phyloP scores from a whole-genome alignment of 30 jellyfish, hydroid and myxozoan species.

The Aurelia sp. region DNA sequence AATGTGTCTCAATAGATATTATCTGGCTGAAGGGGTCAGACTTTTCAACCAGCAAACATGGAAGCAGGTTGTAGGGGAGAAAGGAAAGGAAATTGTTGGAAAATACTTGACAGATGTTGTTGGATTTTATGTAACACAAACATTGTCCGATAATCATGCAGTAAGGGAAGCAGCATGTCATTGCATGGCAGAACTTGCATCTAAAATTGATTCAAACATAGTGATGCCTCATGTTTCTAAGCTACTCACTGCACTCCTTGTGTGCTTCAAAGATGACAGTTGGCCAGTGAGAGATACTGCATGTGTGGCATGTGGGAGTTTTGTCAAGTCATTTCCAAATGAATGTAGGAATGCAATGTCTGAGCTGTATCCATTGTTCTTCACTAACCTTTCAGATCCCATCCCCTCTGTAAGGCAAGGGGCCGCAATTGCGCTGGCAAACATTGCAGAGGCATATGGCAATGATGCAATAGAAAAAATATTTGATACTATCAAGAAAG shows the following conservation, averaged over 20 bases:
- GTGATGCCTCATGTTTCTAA: slow-evolving; percentile 80
- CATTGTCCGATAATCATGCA: slow-evolving; percentile 97
- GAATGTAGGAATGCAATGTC: slow-evolving; percentile 72
- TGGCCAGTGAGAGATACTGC: slow-evolving; percentile 99
- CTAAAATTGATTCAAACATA: slow-evolving; percentile 60
- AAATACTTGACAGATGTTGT: slow-evolving; percentile 67
- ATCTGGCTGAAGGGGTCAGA: slow-evolving; percentile 98
- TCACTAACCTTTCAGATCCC: slow-evolving; percentile 90
- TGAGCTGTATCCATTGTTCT: slow-evolving; percentile 87
- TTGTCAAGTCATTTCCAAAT: slow-evolving; percentile 82
- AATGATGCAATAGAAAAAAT: slow-evolving; percentile 66
- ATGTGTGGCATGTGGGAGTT: slow-evolving; percentile 98
- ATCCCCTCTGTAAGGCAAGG: slow-evolving; percentile 99
- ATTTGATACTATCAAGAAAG: slow-evolving; percentile 60
- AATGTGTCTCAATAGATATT: slow-evolving; percentile 94
- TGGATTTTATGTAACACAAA: slow-evolving; percentile 82
- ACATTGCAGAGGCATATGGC: slow-evolving; percentile 86
- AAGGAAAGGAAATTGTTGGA: slow-evolving; percentile 88
- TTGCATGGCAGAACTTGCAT: slow-evolving; percentile 98
- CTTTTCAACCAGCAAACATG: slow-evolving; percentile 96
- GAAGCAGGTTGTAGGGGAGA: slow-evolving; percentile 85
- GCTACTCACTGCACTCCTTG: slow-evolving; percentile 79
- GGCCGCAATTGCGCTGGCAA: slow-evolving; percentile 92
- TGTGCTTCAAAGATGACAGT: slow-evolving; percentile 97
- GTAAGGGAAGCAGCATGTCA: slow-evolving; percentile 99